phyloP scores from a whole-genome alignment of 2,797 vertebrate species.

The Darevskia nairensis region DNA sequence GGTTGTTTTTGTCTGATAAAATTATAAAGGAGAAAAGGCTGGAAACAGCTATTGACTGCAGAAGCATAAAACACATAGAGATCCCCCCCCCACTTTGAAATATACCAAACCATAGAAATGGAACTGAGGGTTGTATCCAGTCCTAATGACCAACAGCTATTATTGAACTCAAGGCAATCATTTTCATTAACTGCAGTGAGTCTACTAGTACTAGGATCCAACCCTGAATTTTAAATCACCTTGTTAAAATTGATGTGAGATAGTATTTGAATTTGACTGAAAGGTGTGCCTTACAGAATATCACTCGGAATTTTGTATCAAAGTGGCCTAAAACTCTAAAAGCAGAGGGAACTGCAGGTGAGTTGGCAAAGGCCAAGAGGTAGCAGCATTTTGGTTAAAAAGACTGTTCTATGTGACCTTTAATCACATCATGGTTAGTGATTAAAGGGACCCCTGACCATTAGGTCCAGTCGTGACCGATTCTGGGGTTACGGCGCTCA shows the following conservation, averaged over 20 bases:
- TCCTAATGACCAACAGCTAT: no score
- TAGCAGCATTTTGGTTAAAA: neutral
- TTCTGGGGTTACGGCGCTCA: no score
- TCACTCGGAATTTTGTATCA: neutral
- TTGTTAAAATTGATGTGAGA: neutral
- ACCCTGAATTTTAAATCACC: neutral
- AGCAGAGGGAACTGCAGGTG: neutral
- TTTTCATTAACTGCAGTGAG: no score
- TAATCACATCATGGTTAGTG: neutral
- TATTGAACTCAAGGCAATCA: no score
- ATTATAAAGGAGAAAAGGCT: neutral
- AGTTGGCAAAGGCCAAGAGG: neutral
- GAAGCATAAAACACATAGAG: neutral
- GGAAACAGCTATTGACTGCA: neutral
- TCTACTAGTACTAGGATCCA: no score
- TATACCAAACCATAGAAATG: neutral
- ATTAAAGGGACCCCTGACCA: neutral
- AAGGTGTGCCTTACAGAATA: neutral
- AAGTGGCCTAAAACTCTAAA: neutral
- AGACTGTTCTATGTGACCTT: neutral
- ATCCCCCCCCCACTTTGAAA: neutral
- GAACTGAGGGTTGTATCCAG: neutral
- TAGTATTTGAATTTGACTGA: neutral
- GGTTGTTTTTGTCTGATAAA: neutral
- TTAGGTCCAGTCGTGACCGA: no score